Evolutionary conservation across 2,888 invertebrate genomes (phyloP).

Genomic region (Schizaphis graminum): DNA sequence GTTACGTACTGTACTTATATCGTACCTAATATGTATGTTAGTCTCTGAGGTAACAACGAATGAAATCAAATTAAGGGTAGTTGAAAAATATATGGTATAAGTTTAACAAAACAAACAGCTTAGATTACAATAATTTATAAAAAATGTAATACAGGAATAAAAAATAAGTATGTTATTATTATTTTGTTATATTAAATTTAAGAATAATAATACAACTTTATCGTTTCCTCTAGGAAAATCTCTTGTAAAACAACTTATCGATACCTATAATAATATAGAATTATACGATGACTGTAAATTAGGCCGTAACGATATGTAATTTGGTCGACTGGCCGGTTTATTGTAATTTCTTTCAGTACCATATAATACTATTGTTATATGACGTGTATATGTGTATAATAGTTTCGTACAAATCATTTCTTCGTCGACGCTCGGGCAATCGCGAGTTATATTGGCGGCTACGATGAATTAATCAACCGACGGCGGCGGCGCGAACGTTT

Average conservation of each 20-base stretch:
- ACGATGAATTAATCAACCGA: slow-evolving; percentile 58
- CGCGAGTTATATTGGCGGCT: slow-evolving; percentile 27
- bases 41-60: too few relatives aligned
- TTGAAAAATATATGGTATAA: too few relatives aligned
- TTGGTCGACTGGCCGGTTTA: not conserved
- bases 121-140: too few relatives aligned
- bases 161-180: too few relatives aligned
- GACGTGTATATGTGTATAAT: not conserved
- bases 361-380: not conserved
- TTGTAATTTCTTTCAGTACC: slow-evolving; percentile 5
- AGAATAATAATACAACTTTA: too few relatives aligned
- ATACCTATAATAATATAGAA: not conserved
- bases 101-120: too few relatives aligned
- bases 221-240: not conserved
- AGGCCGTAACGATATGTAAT: not conserved
- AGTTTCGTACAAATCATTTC: slow-evolving; percentile 49
- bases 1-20: too few relatives aligned
- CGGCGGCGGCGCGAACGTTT: slow-evolving; percentile 29
- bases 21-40: too few relatives aligned
- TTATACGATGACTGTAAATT: not conserved
- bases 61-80: too few relatives aligned
- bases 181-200: too few relatives aligned
- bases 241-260: not conserved
- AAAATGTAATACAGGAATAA: too few relatives aligned
- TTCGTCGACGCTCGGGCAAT: not conserved